Percentiles rank a stretch among this genome's conserved stretches.
Evolutionary conservation across 2,797 vertebrate species (phyloP).

Genomic region (Micrastur ruficollis): DNA sequence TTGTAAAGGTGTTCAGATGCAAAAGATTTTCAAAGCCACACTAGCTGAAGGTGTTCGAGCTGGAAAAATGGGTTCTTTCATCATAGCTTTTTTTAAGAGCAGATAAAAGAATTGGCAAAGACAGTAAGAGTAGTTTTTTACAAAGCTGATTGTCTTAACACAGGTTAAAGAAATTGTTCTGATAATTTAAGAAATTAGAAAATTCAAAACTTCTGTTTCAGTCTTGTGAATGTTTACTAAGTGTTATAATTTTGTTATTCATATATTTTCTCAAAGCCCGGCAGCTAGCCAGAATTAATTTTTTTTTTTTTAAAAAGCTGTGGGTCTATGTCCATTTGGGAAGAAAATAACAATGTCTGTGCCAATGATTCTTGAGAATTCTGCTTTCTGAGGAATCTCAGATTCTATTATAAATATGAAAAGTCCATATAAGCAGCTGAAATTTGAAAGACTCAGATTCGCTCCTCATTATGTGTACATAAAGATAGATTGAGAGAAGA

Average conservation of each 20-base stretch:
- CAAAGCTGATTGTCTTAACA: not conserved
- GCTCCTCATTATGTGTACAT: not conserved
- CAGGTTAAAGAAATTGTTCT: not conserved
- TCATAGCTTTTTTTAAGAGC: not conserved
- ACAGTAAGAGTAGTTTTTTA: not conserved
- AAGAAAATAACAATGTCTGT: not conserved
- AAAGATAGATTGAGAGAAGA: not conserved
- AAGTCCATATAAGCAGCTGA: not conserved
- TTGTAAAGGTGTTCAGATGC: not conserved
- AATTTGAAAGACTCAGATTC: not conserved
- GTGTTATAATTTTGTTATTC: not conserved
- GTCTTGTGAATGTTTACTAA: not conserved
- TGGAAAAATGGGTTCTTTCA: not conserved
- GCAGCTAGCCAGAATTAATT: not conserved
- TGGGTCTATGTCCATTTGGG: not conserved
- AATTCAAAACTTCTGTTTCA: not conserved
- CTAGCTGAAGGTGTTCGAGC: not conserved
- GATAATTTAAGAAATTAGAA: not conserved
- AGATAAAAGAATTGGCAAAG: not conserved
- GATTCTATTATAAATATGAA: not conserved
- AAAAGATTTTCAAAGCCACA: not conserved
- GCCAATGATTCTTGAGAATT: not conserved
- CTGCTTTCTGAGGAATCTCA: not conserved
- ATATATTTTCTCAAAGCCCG: not conserved
- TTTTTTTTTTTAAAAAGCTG: not conserved